Percentiles rank a stretch among this genome's conserved stretches.
Evolutionary conservation across 2,888 invertebrate species (phyloP).

Genomic region (Rhagium mordax): DNA sequence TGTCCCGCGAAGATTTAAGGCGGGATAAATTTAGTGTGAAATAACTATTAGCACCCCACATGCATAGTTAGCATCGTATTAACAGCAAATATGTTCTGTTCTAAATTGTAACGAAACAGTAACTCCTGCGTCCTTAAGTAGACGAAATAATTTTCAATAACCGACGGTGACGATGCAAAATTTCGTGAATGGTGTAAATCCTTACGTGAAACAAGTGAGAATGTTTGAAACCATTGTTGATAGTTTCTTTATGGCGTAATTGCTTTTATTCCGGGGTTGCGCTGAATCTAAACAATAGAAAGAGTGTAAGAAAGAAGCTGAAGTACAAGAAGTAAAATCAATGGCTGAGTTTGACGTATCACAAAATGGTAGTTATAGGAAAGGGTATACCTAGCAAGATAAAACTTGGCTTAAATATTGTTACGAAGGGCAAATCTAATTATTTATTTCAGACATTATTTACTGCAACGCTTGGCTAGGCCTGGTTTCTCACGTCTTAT

Average conservation of each 20-base stretch:
- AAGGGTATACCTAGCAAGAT: too few species aligned
- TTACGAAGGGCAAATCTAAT: too few species aligned
- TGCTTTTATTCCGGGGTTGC: neutral
- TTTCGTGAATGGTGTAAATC: neutral
- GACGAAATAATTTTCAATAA: slow-evolving; percentile 3
- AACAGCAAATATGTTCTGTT: slow-evolving; percentile 9
- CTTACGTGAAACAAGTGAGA: neutral
- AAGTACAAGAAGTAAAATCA: too few species aligned
- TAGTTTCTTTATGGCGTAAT: neutral
- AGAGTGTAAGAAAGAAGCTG: too few species aligned
- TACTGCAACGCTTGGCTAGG: too few species aligned
- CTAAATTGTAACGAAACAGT: neutral
- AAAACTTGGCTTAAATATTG: too few species aligned
- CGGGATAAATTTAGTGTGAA: slow-evolving; percentile 1
- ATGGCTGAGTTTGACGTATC: too few species aligned
- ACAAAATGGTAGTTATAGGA: too few species aligned
- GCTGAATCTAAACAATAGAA: too few species aligned
- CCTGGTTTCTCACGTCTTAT: too few species aligned
- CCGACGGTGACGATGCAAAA: neutral
- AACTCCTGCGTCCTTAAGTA: neutral
- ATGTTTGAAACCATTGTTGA: neutral
- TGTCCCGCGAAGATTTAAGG: neutral
- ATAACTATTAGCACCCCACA: slow-evolving; percentile 4
- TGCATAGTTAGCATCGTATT: neutral
- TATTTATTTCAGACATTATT: too few species aligned